Base-by-base conservation (phyloP, 1,140 invertebrate genomes). In the Lucilia sericata region DNA sequence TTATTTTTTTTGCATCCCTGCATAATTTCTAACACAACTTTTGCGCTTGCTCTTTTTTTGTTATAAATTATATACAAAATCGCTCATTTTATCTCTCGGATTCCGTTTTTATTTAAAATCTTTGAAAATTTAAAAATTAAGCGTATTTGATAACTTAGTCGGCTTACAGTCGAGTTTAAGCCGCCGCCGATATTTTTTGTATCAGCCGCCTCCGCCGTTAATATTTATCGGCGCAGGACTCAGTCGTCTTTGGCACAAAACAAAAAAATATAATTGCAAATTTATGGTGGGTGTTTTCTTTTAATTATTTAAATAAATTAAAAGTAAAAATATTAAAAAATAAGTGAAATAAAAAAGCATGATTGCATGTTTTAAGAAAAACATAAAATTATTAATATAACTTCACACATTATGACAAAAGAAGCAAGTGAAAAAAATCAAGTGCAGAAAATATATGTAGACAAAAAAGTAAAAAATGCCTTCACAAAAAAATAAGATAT, bases 201-300 rank as follows among this genome's bases (percentile, higher is more conserved):
- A n/a, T n/a, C n/a, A n/a, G n/a, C n/a, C n/a, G n/a, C n/a, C n/a
- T n/a, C n/a, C n/a, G n/a, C n/a, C n/a, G n/a, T n/a, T n/a, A n/a
- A n/a, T n/a, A n/a, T n/a, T n/a, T n/a, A n/a, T n/a, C n/a, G n/a
- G n/a, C n/a, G n/a, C n/a, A n/a, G n/a, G n/a, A n/a, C n/a, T n/a
- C n/a, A 30, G n/a, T 70, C 65, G 65, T 70, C 65, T 70, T 21
- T 19, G 65, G n/a, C 65, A 80, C 42, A 80, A 80, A 25, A 80
- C n/a, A 80, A 51, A 80, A 80, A 47, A n/a, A 42, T 13, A 76
- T 76, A 47, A 25, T 80, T 80, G 76, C 76, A 49, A 80, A 80
- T 80, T 70, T 49, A 49, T 80, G 76, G 76, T 80, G 76, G 76
- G 76, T 80, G 76, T 80, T 80, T 75, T 80, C 76, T 80, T 80